Base-by-base conservation (phyloP, 2,113 vertebrate species). In the Corythaeola cristata region DNA sequence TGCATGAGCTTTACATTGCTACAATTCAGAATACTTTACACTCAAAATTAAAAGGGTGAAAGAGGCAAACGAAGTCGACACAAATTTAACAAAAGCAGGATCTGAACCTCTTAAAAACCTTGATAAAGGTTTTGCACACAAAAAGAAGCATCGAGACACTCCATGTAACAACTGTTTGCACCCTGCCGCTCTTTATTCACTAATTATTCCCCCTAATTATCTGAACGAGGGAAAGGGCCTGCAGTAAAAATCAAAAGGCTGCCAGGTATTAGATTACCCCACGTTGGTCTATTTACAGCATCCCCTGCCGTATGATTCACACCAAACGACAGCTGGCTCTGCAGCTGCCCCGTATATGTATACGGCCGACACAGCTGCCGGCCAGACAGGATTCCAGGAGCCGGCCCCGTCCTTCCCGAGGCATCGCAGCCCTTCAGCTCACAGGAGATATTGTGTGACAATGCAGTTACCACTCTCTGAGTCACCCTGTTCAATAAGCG, bases 341-440 rank as follows among this genome's bases (percentile, higher is more conserved):
- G 98, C 99, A 99, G 99, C 99, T 99, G 99, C 98, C 99, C 99
- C 96, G 97, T 98, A 98, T 98, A 98, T 97, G 98, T 97, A 98
- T 96, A 98, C 84, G 98, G 98, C 97, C 95, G 72, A 97, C 98
- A 99, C 99, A 99, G 99, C 99, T 99, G 99, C 99, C 97, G 95
- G 98, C 97, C 97, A 97, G 98, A 97, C 98, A 98, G 98, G 97
- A 99, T 98, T 98, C 91, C 98, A 98, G 98, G 98, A 99, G 98
- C 98, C 91, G 59, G 97, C 95, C 98, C 98, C 75, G 98, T 98
- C 98, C 98, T 98, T 98, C 98, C 98, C 96, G 89, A 98, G 98
- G 97, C 98, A 98, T 80, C 91, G 85, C 60, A 55, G 87, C 73
- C 86, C 77, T 44, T 35, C 19, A 33, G 96, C 92, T 77, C 73